A percentile compares a stretch with the other conserved stretches of the same genome.
phyloP scores from a whole-genome alignment of 92 coral and sea anemone species.

The Heteractis magnifica region DNA sequence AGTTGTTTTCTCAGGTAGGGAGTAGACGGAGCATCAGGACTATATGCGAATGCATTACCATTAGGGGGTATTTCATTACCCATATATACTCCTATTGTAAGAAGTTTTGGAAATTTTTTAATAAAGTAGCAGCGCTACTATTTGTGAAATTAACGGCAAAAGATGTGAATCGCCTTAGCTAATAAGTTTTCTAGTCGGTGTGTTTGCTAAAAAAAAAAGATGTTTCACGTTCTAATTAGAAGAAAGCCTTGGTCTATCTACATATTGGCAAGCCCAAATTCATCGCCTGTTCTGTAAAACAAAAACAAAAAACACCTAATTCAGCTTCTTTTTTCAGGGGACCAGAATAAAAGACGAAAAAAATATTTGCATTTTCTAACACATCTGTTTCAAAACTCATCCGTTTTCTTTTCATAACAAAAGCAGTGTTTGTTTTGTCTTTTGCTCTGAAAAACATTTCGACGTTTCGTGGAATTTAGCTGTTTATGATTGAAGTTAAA shows the following conservation, averaged over 20 bases:
- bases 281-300: too few species aligned
- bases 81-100: not conserved
- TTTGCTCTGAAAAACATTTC: not conserved
- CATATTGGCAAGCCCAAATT: too few species aligned
- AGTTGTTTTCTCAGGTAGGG: slow-evolving; percentile 2
- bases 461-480: not conserved
- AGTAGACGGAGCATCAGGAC: not conserved
- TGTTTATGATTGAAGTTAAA: not conserved
- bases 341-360: too few species aligned
- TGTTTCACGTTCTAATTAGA: too few species aligned
- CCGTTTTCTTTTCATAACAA: not conserved
- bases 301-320: too few species aligned
- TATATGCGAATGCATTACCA: not conserved
- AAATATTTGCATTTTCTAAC: too few species aligned
- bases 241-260: too few species aligned
- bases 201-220: slow-evolving; percentile 1
- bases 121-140: not conserved
- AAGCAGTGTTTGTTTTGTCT: not conserved
- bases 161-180: not conserved
- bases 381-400: too few species aligned
- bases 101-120: not conserved
- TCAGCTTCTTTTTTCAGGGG: too few species aligned
- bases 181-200: not conserved
- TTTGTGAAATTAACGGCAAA: not conserved
- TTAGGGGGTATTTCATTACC: not conserved